phyloP scores from a whole-genome alignment of 2,888 invertebrate species.

The Mantis religiosa region DNA sequence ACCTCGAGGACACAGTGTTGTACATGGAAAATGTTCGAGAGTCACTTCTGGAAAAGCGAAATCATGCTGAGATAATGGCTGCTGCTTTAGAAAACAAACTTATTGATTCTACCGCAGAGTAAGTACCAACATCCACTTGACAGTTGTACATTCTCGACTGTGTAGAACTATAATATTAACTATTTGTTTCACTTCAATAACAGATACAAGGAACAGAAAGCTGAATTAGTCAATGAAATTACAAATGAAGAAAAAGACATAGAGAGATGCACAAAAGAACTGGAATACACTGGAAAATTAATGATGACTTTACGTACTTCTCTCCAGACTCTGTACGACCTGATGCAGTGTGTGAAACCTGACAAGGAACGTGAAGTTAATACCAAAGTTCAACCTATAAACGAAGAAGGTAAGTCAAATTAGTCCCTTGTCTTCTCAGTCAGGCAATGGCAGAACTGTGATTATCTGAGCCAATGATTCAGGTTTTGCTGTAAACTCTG shows the following conservation, averaged over 20 bases:
- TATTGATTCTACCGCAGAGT: background rate
- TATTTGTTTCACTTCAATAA: background rate
- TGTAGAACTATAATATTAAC: too few species aligned
- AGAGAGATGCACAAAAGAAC: background rate
- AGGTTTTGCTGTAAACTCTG: too few species aligned
- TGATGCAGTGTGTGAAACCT: background rate
- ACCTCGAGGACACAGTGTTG: background rate
- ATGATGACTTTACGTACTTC: background rate
- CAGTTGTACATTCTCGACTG: too few species aligned
- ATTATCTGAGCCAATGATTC: too few species aligned
- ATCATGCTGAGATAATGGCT: background rate
- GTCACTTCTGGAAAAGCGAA: background rate
- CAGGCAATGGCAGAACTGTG: too few species aligned
- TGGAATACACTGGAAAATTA: background rate
- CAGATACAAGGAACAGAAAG: background rate
- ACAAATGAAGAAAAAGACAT: background rate
- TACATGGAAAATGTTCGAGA: background rate
- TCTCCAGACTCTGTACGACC: background rate
- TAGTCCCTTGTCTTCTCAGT: too few species aligned
- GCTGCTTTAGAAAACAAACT: background rate
- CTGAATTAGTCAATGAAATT: background rate
- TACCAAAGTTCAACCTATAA: background rate
- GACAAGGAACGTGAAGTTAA: background rate
- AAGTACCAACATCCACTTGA: background rate
- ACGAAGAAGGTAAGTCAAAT: background rate